Evolutionary conservation across 2,888 invertebrate species (phyloP).

Genomic region (Coecobrya sp.): DNA sequence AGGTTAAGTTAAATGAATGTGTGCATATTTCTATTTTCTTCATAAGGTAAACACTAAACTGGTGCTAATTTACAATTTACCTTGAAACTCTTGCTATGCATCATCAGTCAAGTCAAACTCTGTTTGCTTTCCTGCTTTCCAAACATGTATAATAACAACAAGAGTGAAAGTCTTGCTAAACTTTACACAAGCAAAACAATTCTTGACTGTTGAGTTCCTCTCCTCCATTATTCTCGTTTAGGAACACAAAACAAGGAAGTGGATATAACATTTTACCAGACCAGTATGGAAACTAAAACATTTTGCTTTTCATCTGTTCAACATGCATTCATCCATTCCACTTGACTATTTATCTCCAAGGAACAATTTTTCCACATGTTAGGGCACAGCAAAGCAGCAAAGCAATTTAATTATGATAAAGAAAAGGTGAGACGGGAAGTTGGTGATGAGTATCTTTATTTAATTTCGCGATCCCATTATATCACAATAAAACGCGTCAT

Average conservation of each 20-base stretch:
- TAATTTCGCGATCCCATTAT: background rate
- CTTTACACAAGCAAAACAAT: background rate
- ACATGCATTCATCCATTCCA: background rate
- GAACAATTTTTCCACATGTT: background rate
- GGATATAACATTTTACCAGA: background rate
- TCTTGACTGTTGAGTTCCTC: background rate
- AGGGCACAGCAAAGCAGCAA: background rate
- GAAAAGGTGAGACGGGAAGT: background rate
- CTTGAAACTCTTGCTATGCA: background rate
- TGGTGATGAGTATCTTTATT: background rate
- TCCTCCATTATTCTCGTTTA: conserved; percentile 6
- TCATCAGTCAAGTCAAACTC: conserved; percentile 8
- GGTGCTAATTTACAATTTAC: conserved; percentile 18
- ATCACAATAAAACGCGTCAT: background rate
- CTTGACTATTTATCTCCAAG: background rate
- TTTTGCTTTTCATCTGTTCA: background rate
- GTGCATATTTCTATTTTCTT: conserved; percentile 2
- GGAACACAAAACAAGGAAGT: background rate
- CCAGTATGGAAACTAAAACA: background rate
- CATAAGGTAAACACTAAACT: background rate
- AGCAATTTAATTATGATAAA: background rate
- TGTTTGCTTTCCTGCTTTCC: background rate
- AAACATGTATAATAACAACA: background rate
- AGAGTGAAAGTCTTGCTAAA: too few relatives aligned
- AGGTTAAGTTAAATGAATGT: conserved; percentile 15